These are phyloP conservation scores for Dufourea novaeangliae DNA, from an alignment of 1,140 invertebrate genomes.

Conservation along the genomic window DNA sequence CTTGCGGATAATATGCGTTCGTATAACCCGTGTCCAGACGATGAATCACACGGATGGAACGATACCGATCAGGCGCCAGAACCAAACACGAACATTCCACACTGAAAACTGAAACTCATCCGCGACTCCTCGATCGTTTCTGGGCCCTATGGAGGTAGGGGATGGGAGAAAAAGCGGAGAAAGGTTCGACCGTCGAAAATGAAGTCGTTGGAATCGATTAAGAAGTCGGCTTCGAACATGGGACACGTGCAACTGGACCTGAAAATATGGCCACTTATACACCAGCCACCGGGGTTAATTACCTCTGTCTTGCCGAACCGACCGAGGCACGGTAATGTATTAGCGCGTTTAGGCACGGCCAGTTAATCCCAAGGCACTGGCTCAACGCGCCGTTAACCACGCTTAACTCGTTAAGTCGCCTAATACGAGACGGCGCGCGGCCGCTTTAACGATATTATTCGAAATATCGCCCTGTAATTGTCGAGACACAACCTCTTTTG, in stretches of 20 bases:
- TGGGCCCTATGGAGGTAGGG: too few relatives aligned
- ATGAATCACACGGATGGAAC: constrained; percentile 50
- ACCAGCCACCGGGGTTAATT: constrained; percentile 69
- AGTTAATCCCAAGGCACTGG: constrained; percentile 71
- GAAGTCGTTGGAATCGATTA: constrained; percentile 57
- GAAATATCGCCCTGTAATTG: constrained; percentile 41
- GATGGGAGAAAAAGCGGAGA: neutral
- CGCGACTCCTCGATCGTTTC: too few relatives aligned
- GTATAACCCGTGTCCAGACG: constrained; percentile 32
- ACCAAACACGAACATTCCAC: constrained; percentile 10
- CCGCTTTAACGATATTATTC: constrained; percentile 50
- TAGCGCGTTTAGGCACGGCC: constrained; percentile 73
- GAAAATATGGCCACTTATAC: constrained; percentile 59
- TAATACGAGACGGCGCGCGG: constrained; percentile 49
- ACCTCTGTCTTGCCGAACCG: constrained; percentile 69
- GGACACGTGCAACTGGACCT: constrained; percentile 62
- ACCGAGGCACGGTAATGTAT: constrained; percentile 72
- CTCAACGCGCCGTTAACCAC: constrained; percentile 73
- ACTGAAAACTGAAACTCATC: neutral
- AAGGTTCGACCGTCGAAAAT: constrained; percentile 36
- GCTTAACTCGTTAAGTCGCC: constrained; percentile 67
- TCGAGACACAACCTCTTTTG: neutral
- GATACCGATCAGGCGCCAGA: neutral
- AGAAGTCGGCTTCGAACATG: constrained; percentile 51
- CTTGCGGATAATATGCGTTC: constrained; percentile 13